Evolutionary conservation across 2,113 vertebrate genomes (phyloP).

Genomic region (Archilochus colubris): DNA sequence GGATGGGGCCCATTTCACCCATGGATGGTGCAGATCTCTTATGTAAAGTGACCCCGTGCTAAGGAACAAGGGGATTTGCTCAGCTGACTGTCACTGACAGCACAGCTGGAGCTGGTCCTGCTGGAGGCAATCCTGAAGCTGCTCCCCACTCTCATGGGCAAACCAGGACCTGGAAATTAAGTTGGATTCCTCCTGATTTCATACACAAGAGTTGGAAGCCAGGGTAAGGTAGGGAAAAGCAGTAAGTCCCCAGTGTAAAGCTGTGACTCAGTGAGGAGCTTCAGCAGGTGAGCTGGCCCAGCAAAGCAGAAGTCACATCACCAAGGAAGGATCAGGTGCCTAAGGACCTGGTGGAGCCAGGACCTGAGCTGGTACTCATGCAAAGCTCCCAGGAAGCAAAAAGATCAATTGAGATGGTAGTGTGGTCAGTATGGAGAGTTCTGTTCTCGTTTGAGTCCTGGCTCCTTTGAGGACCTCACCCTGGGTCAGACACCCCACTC

Average conservation of each 20-base stretch:
- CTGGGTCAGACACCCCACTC: neutral
- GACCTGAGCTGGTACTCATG: neutral
- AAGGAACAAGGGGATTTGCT: neutral
- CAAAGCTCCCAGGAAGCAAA: neutral
- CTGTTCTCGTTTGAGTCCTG: neutral
- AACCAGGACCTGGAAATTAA: neutral
- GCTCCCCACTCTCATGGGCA: rapidly evolving
- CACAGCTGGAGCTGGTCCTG: neutral
- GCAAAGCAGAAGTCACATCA: neutral
- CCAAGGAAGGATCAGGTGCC: neutral
- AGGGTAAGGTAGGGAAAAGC: neutral
- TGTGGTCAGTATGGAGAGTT: neutral
- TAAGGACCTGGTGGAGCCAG: neutral
- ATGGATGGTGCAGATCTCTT: neutral
- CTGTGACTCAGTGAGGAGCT: neutral
- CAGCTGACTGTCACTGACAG: neutral
- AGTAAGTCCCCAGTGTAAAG: neutral
- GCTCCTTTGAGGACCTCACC: neutral
- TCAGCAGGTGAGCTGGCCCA: neutral
- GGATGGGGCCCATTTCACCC: rapidly evolving
- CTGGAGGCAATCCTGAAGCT: neutral
- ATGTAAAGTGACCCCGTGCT: neutral
- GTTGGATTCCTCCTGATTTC: neutral
- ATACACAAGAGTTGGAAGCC: neutral
- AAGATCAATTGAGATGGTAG: rapidly evolving